Conservation (phyloP, 2,113 vertebrate species). For the Calonectris borealis region DNA sequence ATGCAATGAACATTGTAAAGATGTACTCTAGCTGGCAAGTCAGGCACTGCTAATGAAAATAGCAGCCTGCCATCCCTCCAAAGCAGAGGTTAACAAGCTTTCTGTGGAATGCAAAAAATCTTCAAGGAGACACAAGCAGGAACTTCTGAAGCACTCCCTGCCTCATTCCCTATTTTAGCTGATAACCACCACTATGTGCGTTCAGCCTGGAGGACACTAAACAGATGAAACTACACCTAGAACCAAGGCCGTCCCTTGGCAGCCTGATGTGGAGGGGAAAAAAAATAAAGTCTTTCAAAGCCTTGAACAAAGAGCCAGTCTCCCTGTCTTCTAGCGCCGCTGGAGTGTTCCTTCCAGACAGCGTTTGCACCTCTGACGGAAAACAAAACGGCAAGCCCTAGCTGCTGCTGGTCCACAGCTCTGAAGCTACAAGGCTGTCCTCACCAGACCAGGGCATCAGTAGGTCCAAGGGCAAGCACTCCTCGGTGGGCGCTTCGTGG, state of each 20-base stretch:
- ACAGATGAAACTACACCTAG: not conserved
- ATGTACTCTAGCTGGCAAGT: not conserved
- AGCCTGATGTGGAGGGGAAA: not conserved
- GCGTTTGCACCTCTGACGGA: accelerated
- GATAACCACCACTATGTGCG: not conserved
- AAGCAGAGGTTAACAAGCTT: not conserved
- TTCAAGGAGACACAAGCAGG: not conserved
- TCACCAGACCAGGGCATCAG: not conserved
- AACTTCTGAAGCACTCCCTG: not conserved
- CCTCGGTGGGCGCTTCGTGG: accelerated
- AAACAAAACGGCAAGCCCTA: not conserved
- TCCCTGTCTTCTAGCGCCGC: not conserved
- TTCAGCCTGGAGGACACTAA: not conserved
- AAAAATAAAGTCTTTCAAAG: not conserved
- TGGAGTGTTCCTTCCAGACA: not conserved
- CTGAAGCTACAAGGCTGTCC: not conserved
- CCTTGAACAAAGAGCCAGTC: slow-evolving; percentile 2
- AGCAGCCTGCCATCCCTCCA: not conserved
- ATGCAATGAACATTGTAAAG: not conserved
- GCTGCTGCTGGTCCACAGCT: not conserved
- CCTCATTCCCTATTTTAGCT: slow-evolving; percentile 36
- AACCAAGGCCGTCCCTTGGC: not conserved
- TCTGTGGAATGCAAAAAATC: slow-evolving; percentile 17
- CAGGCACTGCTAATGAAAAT: not conserved
- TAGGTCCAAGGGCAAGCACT: not conserved